Evolutionary conservation across 1,140 invertebrate species (phyloP).

Genomic region (Colletes gigas): DNA sequence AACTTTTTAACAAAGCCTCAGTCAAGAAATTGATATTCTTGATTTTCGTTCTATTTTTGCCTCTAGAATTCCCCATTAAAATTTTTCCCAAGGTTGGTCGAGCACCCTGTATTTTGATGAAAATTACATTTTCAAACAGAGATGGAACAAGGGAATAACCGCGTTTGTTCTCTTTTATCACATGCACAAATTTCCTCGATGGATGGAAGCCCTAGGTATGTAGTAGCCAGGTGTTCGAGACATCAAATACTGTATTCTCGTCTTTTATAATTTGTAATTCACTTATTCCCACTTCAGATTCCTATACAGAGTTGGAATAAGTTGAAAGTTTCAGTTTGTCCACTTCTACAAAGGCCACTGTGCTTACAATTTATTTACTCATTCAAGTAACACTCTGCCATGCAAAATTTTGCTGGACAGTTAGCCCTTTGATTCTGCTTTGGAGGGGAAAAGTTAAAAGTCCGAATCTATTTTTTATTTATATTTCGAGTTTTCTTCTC

Average conservation of each 20-base stretch:
- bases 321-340: slow-evolving; percentile 7
- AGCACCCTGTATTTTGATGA: no score
- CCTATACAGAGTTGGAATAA: neutral
- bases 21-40: neutral
- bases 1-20: no score
- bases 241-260: slow-evolving; percentile 61
- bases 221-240: slow-evolving; percentile 71
- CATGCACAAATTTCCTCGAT: slow-evolving; percentile 47
- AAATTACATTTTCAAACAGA: no score
- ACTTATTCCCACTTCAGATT: neutral
- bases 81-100: no score
- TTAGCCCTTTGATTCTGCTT: no score
- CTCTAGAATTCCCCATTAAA: no score
- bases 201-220: slow-evolving; percentile 54
- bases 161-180: neutral
- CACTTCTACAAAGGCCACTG: slow-evolving; percentile 2
- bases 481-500: neutral
- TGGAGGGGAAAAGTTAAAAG: no score
- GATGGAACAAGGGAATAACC: neutral
- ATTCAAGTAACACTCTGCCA: neutral
- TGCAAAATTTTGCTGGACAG: no score
- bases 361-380: neutral
- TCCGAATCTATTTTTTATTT: no score
- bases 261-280: slow-evolving; percentile 17
- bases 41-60: no score